Percentiles rank a stretch among this genome's conserved stretches.
phyloP scores from a whole-genome alignment of 64 coral and sea anemone species.

The Acropora tenuis region DNA sequence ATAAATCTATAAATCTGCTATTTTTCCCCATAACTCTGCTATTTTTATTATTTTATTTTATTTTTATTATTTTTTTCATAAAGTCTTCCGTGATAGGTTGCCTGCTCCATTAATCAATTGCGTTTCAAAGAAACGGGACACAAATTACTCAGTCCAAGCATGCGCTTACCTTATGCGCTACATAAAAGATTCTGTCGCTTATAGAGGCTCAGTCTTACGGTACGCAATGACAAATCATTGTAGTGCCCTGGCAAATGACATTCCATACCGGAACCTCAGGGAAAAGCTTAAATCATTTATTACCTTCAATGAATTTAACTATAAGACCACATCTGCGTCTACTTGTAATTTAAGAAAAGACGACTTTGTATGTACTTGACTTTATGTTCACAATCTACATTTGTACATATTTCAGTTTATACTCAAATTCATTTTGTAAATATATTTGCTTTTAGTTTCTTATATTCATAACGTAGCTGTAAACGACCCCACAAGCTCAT shows the following conservation, averaged over 20 bases:
- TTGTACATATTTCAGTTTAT: background rate
- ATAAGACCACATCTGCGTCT: too few relatives aligned
- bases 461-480: background rate
- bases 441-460: background rate
- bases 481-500: background rate
- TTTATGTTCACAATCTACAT: background rate
- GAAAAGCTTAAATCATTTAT: background rate
- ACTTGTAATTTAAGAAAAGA: background rate
- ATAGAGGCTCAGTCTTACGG: background rate
- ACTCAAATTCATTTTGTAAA: background rate
- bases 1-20: too few relatives aligned
- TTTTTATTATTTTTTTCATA: background rate
- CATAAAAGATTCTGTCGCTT: background rate
- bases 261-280: background rate
- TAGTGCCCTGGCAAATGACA: background rate
- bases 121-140: background rate
- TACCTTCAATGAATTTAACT: background rate
- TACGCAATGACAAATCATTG: background rate
- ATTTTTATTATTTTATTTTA: background rate
- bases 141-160: background rate
- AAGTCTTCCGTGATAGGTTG: background rate
- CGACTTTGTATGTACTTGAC: background rate
- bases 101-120: background rate
- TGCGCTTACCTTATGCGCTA: background rate
- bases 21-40: background rate